Percentiles rank a stretch among this genome's conserved stretches.
Conservation (phyloP, 92 coral and sea anemone species). For the Zoanthus gigantus region DNA sequence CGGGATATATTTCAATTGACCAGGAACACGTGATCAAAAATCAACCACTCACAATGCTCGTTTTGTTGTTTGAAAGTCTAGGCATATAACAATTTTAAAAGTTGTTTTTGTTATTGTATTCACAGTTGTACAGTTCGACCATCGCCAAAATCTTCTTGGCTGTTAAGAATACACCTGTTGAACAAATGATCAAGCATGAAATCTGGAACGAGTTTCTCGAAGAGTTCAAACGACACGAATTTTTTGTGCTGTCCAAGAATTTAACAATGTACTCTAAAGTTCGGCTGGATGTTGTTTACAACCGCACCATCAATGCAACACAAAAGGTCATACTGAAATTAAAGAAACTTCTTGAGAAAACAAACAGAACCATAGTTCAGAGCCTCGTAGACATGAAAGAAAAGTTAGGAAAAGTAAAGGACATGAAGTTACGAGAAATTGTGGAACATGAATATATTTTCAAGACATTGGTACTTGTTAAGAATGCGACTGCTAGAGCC, state of each 20-base stretch:
- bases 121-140: slow-evolving; percentile 24
- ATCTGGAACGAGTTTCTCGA: slow-evolving; percentile 78
- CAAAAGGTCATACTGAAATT: slow-evolving; percentile 56
- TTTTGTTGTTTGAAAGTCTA: not conserved
- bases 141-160: slow-evolving; percentile 48
- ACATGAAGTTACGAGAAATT: slow-evolving; percentile 87
- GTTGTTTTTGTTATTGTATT: not conserved
- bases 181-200: slow-evolving; percentile 69
- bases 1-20: too few species aligned
- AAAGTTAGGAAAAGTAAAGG: slow-evolving; percentile 73
- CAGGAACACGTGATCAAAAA: too few species aligned
- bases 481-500: slow-evolving; percentile 68
- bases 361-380: slow-evolving; percentile 59
- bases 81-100: not conserved
- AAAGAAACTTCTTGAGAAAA: slow-evolving; percentile 47
- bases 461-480: slow-evolving; percentile 72
- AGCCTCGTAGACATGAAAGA: slow-evolving; percentile 50
- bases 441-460: slow-evolving; percentile 81
- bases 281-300: slow-evolving; percentile 46
- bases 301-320: slow-evolving; percentile 31
- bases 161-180: slow-evolving; percentile 68
- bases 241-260: slow-evolving; percentile 58
- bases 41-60: not conserved
- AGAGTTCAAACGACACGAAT: slow-evolving; percentile 78
- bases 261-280: slow-evolving; percentile 50